These are phyloP conservation scores for Ardeotis arabs DNA, from an alignment of 2,113 vertebrate genomes.

Conservation along the genomic window DNA sequence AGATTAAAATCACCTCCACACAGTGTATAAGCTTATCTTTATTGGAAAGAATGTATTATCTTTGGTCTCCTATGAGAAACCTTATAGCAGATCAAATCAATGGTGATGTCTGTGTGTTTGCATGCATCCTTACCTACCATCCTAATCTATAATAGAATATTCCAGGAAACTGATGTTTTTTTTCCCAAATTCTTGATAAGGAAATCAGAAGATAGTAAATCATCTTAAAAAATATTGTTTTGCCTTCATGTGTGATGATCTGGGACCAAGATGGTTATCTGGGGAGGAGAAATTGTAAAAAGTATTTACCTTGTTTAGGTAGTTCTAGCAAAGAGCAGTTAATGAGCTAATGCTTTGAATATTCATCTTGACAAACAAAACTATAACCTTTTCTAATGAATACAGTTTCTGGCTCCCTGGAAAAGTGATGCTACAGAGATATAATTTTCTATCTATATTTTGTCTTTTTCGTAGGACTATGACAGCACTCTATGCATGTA, in stretches of 20 bases:
- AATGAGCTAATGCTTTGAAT: neutral
- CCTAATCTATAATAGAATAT: neutral
- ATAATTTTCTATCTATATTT: neutral
- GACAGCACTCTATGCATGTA: neutral
- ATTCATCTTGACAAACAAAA: neutral
- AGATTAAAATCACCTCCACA: neutral
- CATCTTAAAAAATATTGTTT: neutral
- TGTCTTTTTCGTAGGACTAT: neutral
- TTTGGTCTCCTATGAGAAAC: neutral
- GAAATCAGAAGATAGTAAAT: neutral
- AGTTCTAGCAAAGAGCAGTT: neutral
- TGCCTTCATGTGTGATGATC: neutral
- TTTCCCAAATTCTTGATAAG: neutral
- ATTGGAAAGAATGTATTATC: neutral
- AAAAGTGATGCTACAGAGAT: neutral
- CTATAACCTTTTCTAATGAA: neutral
- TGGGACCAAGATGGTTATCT: neutral
- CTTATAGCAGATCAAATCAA: neutral
- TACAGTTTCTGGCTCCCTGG: neutral
- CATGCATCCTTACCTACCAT: neutral
- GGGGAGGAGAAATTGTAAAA: neutral
- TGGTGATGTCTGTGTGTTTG: neutral
- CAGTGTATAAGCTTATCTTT: neutral
- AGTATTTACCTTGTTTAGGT: neutral
- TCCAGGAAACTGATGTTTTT: neutral